Evolutionary conservation across 2,888 invertebrate species (phyloP).

Genomic region (Andrena bucephala): DNA sequence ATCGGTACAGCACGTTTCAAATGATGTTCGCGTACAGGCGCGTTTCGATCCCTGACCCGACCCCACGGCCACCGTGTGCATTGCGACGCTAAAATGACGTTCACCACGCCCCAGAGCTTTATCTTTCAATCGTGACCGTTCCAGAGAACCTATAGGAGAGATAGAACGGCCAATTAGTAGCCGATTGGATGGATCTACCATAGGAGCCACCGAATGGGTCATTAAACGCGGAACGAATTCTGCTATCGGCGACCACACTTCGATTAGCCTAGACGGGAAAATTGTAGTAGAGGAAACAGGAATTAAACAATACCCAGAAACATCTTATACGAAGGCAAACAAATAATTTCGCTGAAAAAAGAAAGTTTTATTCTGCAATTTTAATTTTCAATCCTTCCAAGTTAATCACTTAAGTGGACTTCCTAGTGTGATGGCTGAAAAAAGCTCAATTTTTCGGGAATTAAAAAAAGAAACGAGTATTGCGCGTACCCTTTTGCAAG

Average conservation of each 20-base stretch:
- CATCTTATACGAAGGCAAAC: no score
- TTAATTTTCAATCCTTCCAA: no score
- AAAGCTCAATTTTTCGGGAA: no score
- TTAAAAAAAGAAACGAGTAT: no score
- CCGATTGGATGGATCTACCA: constrained; percentile 54
- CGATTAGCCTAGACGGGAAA: neutral
- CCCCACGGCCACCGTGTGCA: constrained; percentile 24
- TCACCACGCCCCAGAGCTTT: constrained; percentile 64
- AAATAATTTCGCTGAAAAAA: no score
- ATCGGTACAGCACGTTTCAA: constrained; percentile 44
- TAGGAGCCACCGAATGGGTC: constrained; percentile 62
- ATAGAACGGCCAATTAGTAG: constrained; percentile 61
- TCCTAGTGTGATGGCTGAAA: no score
- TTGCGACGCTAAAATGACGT: constrained; percentile 65
- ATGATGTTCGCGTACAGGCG: constrained; percentile 40
- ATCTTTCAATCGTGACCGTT: constrained; percentile 66
- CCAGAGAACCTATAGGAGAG: constrained; percentile 61
- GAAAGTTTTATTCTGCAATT: no score
- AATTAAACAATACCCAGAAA: neutral
- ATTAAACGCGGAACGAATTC: constrained; percentile 47
- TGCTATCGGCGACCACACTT: neutral
- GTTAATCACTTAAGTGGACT: no score
- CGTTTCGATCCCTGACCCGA: constrained; percentile 67
- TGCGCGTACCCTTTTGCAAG: no score
- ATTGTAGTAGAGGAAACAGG: neutral